Evolutionary conservation across 1,140 invertebrate species (phyloP).

Genomic region (Papilio dardanus): DNA sequence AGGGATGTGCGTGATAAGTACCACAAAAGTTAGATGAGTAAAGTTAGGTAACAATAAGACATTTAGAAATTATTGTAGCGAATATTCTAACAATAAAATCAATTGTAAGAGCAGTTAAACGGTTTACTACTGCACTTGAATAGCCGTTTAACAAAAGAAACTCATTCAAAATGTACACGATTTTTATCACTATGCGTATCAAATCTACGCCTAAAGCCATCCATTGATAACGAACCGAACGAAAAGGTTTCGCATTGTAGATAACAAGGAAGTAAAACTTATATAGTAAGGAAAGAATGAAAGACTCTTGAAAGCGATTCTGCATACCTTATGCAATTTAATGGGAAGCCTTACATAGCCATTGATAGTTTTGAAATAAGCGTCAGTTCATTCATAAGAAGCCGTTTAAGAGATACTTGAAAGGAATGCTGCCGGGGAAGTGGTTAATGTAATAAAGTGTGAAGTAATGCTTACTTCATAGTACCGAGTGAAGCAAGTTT

Average conservation of each 20-base stretch:
- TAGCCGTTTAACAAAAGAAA: constrained; percentile 39
- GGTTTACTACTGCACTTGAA: constrained; percentile 45
- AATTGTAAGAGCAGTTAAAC: constrained; percentile 36
- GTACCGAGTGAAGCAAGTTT: not conserved
- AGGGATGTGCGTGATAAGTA: too few relatives aligned
- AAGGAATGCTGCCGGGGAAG: constrained; percentile 25
- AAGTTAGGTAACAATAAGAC: too few relatives aligned
- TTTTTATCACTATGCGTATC: constrained; percentile 53
- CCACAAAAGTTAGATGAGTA: too few relatives aligned
- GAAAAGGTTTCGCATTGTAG: constrained; percentile 35
- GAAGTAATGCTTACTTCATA: constrained; percentile 1
- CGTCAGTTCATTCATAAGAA: constrained; percentile 36
- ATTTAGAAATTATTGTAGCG: constrained; percentile 1
- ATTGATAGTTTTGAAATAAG: constrained; percentile 37
- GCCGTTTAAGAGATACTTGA: constrained; percentile 29
- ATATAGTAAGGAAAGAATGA: constrained; percentile 50
- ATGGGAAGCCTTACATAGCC: constrained; percentile 57
- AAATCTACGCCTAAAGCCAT: constrained; percentile 49
- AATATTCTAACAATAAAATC: not conserved
- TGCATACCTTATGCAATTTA: constrained; percentile 38
- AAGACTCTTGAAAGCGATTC: constrained; percentile 20
- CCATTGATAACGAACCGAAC: constrained; percentile 39
- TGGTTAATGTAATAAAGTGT: constrained; percentile 21
- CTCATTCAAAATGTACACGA: constrained; percentile 40
- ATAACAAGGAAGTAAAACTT: constrained; percentile 69